A percentile compares a stretch with the other conserved stretches of the same genome.
phyloP scores from a whole-genome alignment of 2,113 vertebrate species.

The Cinclus cinclus region DNA sequence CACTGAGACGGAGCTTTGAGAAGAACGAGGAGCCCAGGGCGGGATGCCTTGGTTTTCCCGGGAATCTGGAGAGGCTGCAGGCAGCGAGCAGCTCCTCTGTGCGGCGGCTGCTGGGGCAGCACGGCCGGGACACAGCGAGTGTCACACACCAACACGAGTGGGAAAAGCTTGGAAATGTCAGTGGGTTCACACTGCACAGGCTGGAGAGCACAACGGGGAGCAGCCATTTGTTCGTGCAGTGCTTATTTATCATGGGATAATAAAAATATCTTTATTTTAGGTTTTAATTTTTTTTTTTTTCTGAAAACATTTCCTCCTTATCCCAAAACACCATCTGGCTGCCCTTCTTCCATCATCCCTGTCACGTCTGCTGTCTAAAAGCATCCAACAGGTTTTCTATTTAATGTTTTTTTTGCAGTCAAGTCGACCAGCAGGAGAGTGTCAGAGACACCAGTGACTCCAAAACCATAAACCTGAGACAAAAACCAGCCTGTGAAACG shows the following conservation, averaged over 20 bases:
- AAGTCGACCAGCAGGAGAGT: neutral
- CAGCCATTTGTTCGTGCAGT: neutral
- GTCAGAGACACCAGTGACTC: neutral
- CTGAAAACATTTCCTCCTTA: constrained; percentile 3
- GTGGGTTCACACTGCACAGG: fast-evolving
- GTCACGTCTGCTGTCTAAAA: constrained; percentile 18
- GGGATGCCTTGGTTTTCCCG: neutral
- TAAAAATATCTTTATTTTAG: neutral
- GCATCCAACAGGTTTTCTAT: neutral
- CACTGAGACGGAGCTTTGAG: neutral
- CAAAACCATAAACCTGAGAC: constrained; percentile 30
- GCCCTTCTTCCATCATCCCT: constrained; percentile 37
- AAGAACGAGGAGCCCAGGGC: fast-evolving
- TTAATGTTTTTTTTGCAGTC: neutral
- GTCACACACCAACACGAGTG: no score
- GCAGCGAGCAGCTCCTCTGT: neutral
- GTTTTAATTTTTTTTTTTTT: neutral
- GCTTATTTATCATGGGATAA: neutral
- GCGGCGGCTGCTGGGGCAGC: no score
- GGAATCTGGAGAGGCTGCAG: neutral
- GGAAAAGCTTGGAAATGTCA: neutral
- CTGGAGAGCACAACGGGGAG: fast-evolving
- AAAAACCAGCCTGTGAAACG: neutral
- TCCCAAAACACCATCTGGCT: constrained; percentile 37
- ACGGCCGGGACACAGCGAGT: fast-evolving